phyloP scores from a whole-genome alignment of 2,888 invertebrate genomes.

The Xanthia togata region DNA sequence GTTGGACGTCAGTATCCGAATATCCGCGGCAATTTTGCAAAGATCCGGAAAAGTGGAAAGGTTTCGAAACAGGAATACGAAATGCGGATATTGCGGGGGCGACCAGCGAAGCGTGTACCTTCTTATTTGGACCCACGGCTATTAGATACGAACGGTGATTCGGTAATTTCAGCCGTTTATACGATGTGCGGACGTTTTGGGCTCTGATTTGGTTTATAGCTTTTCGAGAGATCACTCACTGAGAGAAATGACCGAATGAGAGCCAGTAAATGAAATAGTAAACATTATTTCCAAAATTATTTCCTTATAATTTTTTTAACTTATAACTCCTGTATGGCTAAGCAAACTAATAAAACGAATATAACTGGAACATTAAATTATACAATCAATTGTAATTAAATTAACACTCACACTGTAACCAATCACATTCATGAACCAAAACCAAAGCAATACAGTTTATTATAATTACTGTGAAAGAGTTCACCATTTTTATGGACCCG shows the following conservation, averaged over 20 bases:
- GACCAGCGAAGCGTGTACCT: slow-evolving; percentile 69
- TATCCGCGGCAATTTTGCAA: slow-evolving; percentile 69
- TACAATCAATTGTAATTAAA: slow-evolving; percentile 1
- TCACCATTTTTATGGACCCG: slow-evolving; percentile 54
- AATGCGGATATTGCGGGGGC: slow-evolving; percentile 76
- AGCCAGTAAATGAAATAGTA: background rate
- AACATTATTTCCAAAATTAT: background rate
- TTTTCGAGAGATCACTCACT: slow-evolving; percentile 5
- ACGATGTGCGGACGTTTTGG: slow-evolving; percentile 32
- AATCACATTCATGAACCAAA: slow-evolving; percentile 35
- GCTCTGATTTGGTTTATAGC: slow-evolving; percentile 46
- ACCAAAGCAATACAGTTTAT: slow-evolving; percentile 35
- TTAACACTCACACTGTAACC: slow-evolving; percentile 9
- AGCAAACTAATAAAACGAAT: background rate
- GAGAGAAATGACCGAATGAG: background rate
- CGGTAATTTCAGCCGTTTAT: slow-evolving; percentile 62
- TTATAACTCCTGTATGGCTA: background rate
- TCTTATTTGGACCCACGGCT: slow-evolving; percentile 73
- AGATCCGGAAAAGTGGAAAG: slow-evolving; percentile 68
- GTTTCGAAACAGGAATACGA: slow-evolving; percentile 74
- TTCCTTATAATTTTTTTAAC: background rate
- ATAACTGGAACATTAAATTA: background rate
- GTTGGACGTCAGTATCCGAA: slow-evolving; percentile 47
- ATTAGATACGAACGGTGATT: slow-evolving; percentile 75
- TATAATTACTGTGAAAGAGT: slow-evolving; percentile 57